These are phyloP conservation scores for Chrysoperla carnea DNA, from an alignment of 1,140 invertebrate genomes.

Conservation along the genomic window DNA sequence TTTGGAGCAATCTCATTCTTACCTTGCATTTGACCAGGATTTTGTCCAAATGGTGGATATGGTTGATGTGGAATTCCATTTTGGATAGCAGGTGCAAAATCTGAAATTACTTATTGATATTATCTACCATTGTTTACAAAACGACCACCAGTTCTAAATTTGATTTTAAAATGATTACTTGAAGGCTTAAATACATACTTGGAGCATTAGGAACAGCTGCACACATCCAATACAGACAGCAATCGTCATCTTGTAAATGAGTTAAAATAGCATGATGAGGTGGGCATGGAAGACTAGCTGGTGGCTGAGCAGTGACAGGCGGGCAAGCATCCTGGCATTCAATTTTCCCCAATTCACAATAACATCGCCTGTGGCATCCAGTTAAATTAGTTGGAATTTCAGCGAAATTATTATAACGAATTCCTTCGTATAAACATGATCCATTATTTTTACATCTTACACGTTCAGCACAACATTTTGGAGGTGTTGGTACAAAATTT, in stretches of 20 bases:
- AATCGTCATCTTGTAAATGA: slow-evolving; percentile 58
- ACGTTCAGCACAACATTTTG: slow-evolving; percentile 65
- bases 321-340: slow-evolving; percentile 66
- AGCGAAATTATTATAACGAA: slow-evolving; percentile 36
- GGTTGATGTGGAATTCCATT: no score
- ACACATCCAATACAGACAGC: slow-evolving; percentile 60
- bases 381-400: slow-evolving; percentile 36
- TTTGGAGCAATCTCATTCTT: no score
- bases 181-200: no score
- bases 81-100: no score
- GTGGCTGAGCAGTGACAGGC: slow-evolving; percentile 51
- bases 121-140: no score
- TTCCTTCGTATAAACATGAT: slow-evolving; percentile 49
- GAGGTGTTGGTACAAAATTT: slow-evolving; percentile 48
- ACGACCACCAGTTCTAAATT: no score
- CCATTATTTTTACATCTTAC: slow-evolving; percentile 60
- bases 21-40: no score
- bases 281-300: slow-evolving; percentile 49
- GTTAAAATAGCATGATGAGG: slow-evolving; percentile 39
- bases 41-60: no score
- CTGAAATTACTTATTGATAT: no score
- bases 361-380: slow-evolving; percentile 71
- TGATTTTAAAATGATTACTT: no score
- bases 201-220: neutral
- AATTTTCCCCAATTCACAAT: slow-evolving; percentile 70